phyloP scores from a whole-genome alignment of 1,140 invertebrate species.

The Piezodorus guildinii region DNA sequence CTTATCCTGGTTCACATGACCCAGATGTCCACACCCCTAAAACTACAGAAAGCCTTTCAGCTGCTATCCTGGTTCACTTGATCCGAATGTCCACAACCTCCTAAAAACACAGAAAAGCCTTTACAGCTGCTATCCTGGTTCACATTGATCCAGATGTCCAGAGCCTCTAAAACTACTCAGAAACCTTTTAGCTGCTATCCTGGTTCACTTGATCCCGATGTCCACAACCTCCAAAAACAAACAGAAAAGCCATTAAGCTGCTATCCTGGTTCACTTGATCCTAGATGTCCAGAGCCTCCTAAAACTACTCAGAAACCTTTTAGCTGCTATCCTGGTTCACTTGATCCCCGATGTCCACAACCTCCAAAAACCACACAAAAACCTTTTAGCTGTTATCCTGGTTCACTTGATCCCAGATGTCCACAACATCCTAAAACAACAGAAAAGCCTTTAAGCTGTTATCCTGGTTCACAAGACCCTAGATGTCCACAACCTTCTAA shows the following conservation, averaged over 20 bases:
- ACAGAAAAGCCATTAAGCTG: slow-evolving; percentile 17
- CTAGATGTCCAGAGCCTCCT: slow-evolving; percentile 30
- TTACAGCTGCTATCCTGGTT: slow-evolving; percentile 32
- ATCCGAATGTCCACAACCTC: slow-evolving; percentile 25
- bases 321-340: slow-evolving; percentile 32
- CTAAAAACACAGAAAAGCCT: slow-evolving; percentile 26
- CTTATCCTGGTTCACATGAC: slow-evolving; percentile 32
- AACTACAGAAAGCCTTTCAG: slow-evolving; percentile 19
- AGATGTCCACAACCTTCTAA: slow-evolving; percentile 27
- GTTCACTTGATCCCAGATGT: slow-evolving; percentile 33
- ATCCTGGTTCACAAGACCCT: slow-evolving; percentile 31
- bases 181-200: slow-evolving; percentile 28
- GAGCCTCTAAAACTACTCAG: slow-evolving; percentile 25
- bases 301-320: slow-evolving; percentile 22
- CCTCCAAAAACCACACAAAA: slow-evolving; percentile 20
- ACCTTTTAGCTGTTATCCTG: slow-evolving; percentile 26
- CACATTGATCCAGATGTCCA: slow-evolving; percentile 34
- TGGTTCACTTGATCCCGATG: slow-evolving; percentile 28
- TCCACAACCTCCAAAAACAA: slow-evolving; percentile 23
- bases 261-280: slow-evolving; percentile 32
- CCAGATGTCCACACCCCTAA: slow-evolving; percentile 31
- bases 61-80: slow-evolving; percentile 28
- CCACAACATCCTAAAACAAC: slow-evolving; percentile 28
- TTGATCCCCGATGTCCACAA: slow-evolving; percentile 34
- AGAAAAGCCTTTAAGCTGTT: slow-evolving; percentile 30